phyloP scores from a whole-genome alignment of 2,888 invertebrate genomes.

The Adelognathus sp. region DNA sequence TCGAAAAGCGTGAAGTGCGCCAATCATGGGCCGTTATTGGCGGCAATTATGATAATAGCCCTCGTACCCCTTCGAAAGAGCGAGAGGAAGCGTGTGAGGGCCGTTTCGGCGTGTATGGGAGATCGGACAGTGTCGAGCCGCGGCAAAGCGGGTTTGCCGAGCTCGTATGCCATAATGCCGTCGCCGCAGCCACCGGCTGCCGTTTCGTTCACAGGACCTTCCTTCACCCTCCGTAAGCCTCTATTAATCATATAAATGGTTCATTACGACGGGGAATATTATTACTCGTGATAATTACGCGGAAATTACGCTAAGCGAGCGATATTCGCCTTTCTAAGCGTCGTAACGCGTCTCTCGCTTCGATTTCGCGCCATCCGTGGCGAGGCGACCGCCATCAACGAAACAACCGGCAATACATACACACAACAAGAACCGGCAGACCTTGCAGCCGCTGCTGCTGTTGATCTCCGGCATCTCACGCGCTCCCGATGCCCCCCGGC shows the following conservation, averaged over 20 bases:
- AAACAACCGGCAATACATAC: constrained; percentile 37
- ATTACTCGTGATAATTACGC: constrained; percentile 74
- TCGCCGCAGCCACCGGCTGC: not conserved
- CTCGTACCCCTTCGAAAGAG: constrained; percentile 72
- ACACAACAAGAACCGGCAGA: constrained; percentile 45
- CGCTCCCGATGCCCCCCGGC: constrained; percentile 50
- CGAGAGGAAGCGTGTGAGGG: constrained; percentile 51
- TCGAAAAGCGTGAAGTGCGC: constrained; percentile 77
- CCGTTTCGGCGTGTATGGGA: not conserved
- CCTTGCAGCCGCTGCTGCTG: constrained; percentile 15
- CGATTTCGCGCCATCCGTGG: constrained; percentile 42
- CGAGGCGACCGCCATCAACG: not conserved
- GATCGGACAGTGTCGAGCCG: not conserved
- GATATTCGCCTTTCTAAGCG: constrained; percentile 56
- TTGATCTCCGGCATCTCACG: constrained; percentile 53
- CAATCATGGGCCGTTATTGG: constrained; percentile 79
- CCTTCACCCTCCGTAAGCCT: constrained; percentile 65
- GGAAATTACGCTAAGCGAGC: constrained; percentile 67
- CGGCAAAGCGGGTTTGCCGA: not conserved
- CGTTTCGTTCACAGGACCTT: not conserved
- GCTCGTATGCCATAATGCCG: not conserved
- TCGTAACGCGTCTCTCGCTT: constrained; percentile 34
- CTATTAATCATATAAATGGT: constrained; percentile 79
- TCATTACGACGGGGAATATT: constrained; percentile 72
- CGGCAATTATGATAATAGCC: constrained; percentile 80